Evolutionary conservation across 2,888 invertebrate species (phyloP).

Genomic region (Acleris holmiana): DNA sequence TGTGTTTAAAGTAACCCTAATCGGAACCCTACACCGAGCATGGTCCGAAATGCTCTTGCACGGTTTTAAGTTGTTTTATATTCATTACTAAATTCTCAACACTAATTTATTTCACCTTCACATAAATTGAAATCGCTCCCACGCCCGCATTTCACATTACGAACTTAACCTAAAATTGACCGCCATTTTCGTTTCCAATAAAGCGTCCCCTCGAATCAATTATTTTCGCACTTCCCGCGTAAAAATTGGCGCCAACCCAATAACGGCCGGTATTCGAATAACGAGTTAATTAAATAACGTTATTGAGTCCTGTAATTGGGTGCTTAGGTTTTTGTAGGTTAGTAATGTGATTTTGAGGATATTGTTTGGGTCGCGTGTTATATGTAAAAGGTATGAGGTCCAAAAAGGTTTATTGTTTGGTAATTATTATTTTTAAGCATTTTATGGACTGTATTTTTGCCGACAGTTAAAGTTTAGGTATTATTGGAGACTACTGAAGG

Average conservation of each 20-base stretch:
- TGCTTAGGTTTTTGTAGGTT: constrained; percentile 5
- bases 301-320: constrained; percentile 40
- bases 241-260: constrained; percentile 64
- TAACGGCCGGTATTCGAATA: constrained; percentile 33
- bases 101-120: not conserved
- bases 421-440: no score
- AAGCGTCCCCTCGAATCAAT: constrained; percentile 67
- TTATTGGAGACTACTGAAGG: no score
- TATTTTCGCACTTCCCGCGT: constrained; percentile 73
- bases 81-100: no score
- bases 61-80: no score
- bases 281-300: constrained; percentile 58
- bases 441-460: no score
- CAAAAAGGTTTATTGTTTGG: no score
- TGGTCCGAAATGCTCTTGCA: no score
- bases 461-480: no score
- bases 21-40: no score
- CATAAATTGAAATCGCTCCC: constrained; percentile 15
- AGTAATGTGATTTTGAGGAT: constrained; percentile 2
- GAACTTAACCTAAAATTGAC: constrained; percentile 29
- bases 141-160: constrained; percentile 26
- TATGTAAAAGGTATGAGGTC: no score
- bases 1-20: no score
- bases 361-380: not conserved
- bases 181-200: constrained; percentile 49